Evolutionary conservation across 2,113 vertebrate genomes (phyloP), one percentile per base, ranked within the genome.

Genomic region (Tetraodon nigroviridis): DNA sequence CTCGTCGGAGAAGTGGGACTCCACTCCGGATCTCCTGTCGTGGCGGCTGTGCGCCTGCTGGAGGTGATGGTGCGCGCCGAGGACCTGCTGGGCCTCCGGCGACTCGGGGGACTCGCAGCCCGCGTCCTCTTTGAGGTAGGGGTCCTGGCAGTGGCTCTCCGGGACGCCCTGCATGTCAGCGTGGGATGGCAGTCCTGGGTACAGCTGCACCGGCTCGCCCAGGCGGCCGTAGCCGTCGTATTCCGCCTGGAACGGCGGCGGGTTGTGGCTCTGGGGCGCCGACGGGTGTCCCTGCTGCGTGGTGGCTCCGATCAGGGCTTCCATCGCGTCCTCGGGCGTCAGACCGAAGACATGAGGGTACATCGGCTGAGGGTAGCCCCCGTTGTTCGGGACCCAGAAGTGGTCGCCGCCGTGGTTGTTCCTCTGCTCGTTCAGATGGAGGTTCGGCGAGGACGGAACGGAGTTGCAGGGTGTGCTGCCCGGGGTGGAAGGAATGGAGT

Each of bases 391-490:
- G 88, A 94, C 93, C 96, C 96, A 98, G 92, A 95, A 98, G 83
- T 94, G 93, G 77, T 96, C 94, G 71, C 93, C 91, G 82, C 94
- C 95, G 82, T 94, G 86, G 87, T 93, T 93, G 71, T 89, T 91
- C 86, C 95, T 93, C 86, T 92, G 95, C 78, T 95, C 96, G 78
- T 88, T 90, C 17, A 92, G 92, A 67, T 93, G 92, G 89, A 98
- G 94, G 90, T 95, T 94, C 58, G 96, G 96, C 40, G 96, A 98
- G 11, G 96, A 93, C 65, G 96, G 96, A 65, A 97, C 93, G 17
- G 96, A 98, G 91, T 94, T 98, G 90, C 95, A 95, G 54, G 96
- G 96, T 73, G 96, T 98, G 91, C 94, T 98, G 90, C 92, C 93
- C 46, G 96, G 96, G 67, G 94, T 98, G 87, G 95, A 98, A 46